phyloP scores from a whole-genome alignment of 2,113 vertebrate species.

The Anas platyrhynchos region DNA sequence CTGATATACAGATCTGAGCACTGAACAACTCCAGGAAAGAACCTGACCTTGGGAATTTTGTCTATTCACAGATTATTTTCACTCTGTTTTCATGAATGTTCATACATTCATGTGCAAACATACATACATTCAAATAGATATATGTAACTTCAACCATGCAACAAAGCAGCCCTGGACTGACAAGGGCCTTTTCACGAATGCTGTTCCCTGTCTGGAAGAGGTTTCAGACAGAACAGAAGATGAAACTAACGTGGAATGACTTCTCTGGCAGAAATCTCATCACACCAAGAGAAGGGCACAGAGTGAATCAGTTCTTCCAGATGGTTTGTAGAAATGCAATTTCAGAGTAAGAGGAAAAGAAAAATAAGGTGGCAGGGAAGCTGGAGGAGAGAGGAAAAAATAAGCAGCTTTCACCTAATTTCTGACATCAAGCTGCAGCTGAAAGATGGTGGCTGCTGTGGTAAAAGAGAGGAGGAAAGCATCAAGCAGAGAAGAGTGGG shows the following conservation, averaged over 20 bases:
- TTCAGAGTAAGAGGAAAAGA: neutral
- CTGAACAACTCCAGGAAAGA: neutral
- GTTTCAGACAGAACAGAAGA: neutral
- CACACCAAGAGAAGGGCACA: neutral
- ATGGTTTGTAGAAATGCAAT: neutral
- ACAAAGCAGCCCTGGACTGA: neutral
- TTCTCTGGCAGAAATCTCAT: neutral
- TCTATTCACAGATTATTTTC: neutral
- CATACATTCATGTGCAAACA: accelerated
- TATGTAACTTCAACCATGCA: neutral
- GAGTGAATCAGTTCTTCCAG: neutral
- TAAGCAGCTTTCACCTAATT: neutral
- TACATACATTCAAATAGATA: accelerated
- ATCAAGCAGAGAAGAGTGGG: neutral
- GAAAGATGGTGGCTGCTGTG: neutral
- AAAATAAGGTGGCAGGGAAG: neutral
- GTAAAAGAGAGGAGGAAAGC: neutral
- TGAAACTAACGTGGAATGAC: neutral
- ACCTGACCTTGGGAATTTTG: neutral
- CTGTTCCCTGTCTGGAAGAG: neutral
- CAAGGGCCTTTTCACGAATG: neutral
- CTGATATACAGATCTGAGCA: neutral
- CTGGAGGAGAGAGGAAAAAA: neutral
- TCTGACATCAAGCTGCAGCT: neutral
- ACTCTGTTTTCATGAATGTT: neutral